Conservation (phyloP, 2,888 invertebrate genomes). For the Microplitis deprimator region DNA sequence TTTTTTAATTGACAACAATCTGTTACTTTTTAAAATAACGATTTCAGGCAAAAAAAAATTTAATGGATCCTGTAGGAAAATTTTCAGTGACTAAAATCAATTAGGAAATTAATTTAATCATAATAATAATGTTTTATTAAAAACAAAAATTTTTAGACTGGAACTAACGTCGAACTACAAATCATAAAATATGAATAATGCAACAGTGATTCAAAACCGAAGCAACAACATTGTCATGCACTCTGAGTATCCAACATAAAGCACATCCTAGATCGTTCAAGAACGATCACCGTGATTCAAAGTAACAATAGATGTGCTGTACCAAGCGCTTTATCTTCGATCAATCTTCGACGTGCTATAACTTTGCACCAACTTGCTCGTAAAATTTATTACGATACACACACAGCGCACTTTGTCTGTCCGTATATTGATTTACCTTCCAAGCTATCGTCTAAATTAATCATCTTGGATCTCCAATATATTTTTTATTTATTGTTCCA, state of each 20-base stretch:
- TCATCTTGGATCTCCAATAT: no score
- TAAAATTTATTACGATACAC: not conserved
- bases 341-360: not conserved
- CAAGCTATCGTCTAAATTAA: no score
- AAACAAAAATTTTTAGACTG: not conserved
- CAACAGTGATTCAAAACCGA: not conserved
- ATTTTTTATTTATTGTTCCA: no score
- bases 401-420: no score
- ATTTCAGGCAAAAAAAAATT: no score
- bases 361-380: not conserved
- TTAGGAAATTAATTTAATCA: no score
- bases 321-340: not conserved
- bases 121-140: not conserved
- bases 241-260: not conserved
- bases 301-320: not conserved
- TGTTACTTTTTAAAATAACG: no score
- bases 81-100: no score
- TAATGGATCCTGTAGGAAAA: no score
- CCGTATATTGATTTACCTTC: no score
- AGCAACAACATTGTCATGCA: not conserved
- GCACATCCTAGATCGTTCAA: not conserved
- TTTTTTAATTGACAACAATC: no score
- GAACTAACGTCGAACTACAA: not conserved
- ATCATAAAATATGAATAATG: not conserved
- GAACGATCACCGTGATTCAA: slow-evolving; percentile 1